Conservation (phyloP, 2,797 vertebrate genomes). For the Acanthurus leucopareius region DNA sequence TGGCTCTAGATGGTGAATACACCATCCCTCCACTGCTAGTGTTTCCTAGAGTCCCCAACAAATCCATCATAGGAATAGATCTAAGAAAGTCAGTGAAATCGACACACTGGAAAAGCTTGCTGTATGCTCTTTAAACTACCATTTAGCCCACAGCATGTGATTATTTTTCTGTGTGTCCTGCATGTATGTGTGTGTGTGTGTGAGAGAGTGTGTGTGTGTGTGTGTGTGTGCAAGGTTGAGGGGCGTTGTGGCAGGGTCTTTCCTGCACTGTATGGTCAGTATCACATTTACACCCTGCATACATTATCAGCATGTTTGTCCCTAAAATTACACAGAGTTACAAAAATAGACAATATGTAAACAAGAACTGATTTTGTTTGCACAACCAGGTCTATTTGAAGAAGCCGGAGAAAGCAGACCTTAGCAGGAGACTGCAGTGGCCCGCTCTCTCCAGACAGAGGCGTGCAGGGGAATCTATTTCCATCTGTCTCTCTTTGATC, state of each 20-base stretch:
- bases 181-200: conserved; percentile 11
- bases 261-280: conserved; percentile 47
- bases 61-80: conserved; percentile 47
- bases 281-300: conserved; percentile 68
- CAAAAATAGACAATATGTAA: conserved; percentile 80
- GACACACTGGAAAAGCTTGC: conserved; percentile 26
- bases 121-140: conserved; percentile 31
- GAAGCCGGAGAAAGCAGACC: conserved; percentile 58
- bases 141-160: conserved; percentile 33
- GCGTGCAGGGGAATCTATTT: conserved; percentile 53
- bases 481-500: conserved; percentile 35
- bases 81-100: conserved; percentile 52
- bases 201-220: conserved; percentile 12
- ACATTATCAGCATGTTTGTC: conserved; percentile 77
- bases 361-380: conserved; percentile 77
- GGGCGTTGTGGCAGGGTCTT: conserved; percentile 23
- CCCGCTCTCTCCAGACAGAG: conserved; percentile 51
- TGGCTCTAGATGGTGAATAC: conserved; percentile 30
- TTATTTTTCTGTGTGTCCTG: conserved; percentile 37
- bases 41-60: conserved; percentile 47
- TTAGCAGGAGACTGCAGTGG: conserved; percentile 65
- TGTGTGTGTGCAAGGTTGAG: conserved; percentile 6
- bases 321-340: conserved; percentile 73
- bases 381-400: conserved; percentile 76
- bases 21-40: conserved; percentile 33